Percentiles rank a stretch among this genome's conserved stretches.
phyloP scores from a whole-genome alignment of 2,888 invertebrate genomes.

The Slavum lentiscoides region DNA sequence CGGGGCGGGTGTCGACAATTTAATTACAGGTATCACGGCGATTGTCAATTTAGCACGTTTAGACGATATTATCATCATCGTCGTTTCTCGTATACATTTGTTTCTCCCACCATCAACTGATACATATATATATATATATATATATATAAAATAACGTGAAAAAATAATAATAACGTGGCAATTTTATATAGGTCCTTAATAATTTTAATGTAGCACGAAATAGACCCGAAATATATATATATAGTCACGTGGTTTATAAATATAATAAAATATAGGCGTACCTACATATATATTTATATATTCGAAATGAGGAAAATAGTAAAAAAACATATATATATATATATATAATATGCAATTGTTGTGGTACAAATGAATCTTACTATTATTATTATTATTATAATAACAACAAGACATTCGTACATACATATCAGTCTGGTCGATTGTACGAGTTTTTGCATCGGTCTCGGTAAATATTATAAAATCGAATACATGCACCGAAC shows the following conservation, averaged over 20 bases:
- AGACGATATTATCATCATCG: background rate
- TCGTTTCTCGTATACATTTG: background rate
- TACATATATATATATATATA: background rate
- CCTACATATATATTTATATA: background rate
- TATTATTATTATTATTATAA: slow-evolving; percentile 46
- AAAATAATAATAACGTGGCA: background rate
- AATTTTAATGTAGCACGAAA: slow-evolving; percentile 36
- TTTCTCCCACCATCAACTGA: background rate
- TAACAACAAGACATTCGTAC: slow-evolving; percentile 20
- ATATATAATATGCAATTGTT: slow-evolving; percentile 39
- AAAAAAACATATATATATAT: background rate
- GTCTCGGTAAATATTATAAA: slow-evolving; percentile 24
- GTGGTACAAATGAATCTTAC: slow-evolving; percentile 37
- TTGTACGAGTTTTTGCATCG: slow-evolving; percentile 38
- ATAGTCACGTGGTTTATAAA: too few relatives aligned
- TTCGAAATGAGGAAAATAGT: slow-evolving; percentile 24
- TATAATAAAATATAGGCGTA: too few relatives aligned
- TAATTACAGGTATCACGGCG: slow-evolving; percentile 48
- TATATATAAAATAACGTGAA: background rate
- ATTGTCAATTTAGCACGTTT: slow-evolving; percentile 35
- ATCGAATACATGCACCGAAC: slow-evolving; percentile 25
- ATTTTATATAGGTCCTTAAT: slow-evolving; percentile 30
- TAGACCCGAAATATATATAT: background rate
- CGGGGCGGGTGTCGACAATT: slow-evolving; percentile 21
- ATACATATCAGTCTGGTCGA: slow-evolving; percentile 5